Base-by-base conservation (phyloP, 2,797 vertebrate species). In the Pangasius mekongensis region DNA sequence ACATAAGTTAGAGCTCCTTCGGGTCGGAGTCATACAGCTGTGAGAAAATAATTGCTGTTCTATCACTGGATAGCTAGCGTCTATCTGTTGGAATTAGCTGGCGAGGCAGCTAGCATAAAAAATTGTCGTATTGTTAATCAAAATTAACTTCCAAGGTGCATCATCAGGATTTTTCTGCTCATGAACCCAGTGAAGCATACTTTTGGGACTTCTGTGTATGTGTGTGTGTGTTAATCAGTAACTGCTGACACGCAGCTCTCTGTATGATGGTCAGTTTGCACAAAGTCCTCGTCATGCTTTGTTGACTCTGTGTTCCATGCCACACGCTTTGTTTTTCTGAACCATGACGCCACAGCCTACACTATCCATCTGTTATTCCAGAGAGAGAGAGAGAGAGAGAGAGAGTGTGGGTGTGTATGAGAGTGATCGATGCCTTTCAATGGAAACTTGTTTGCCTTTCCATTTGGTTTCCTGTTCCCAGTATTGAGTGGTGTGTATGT, bases 381-480 rank as follows among this genome's bases (percentile, higher is more conserved):
- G 3, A 74, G 2, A 71, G 4, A 18, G 3, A 43, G 74, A 16
- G 47, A 5, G 43, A 14, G 47, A 22, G 36, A 9, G 43, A 16
- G 1, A 39, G 5, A 8, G 16, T 47, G 9, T 74, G 71, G 47
- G 69, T 73, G 71, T 74, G 71, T 74, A 20, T 76, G 22, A 4
- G 22, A n/a, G 3, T 60, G 47, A 76, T 84, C 27, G 43, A 76
- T 54, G 73, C 36, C 16, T 66, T 83, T 83, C 39, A 83, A 3
- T 64, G 43, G 81, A 84, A 47, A 52, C 43, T 20, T 84, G 62
- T 84, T 67, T 64, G 62, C 27, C 30, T 64, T 67, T 49, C 82
- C 22, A 22, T 94, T 92, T 91, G 86, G 78, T 60, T 81, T 91
- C 85, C 88, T 84, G 58, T 71, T 78, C 71, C 64, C 84, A 3